Conservation (phyloP, 2,888 invertebrate genomes). For the Exephanes ischioxanthus region DNA sequence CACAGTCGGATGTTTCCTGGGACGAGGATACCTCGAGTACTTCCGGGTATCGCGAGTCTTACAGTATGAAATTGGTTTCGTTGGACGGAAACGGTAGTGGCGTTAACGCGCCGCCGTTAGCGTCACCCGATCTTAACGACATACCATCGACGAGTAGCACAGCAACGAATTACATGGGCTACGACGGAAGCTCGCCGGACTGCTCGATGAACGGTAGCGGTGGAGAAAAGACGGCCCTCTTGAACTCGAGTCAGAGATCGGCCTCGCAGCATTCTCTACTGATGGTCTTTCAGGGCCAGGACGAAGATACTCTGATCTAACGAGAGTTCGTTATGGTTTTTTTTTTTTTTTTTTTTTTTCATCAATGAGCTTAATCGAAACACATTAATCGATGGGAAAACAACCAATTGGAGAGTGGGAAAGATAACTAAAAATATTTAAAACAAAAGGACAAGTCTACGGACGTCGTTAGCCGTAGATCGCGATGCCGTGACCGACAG, state of each 20-base stretch:
- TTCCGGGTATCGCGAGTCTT: conserved; percentile 93
- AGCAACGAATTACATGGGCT: conserved; percentile 85
- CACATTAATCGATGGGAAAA: conserved; percentile 22
- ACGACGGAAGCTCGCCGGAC: conserved; percentile 87
- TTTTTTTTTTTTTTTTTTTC: not conserved
- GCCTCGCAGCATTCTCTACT: conserved; percentile 92
- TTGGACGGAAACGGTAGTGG: conserved; percentile 85
- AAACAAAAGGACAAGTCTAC: conserved; percentile 31
- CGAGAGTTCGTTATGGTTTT: conserved; percentile 41
- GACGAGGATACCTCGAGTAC: conserved; percentile 93
- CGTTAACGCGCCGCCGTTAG: conserved; percentile 86
- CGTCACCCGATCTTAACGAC: conserved; percentile 88
- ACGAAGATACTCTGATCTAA: conserved; percentile 94
- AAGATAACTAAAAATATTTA: not conserved
- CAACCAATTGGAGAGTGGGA: conserved; percentile 8
- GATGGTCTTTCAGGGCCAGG: conserved; percentile 92
- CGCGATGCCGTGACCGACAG: conserved; percentile 64
- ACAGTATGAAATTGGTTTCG: conserved; percentile 88
- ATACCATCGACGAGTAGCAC: conserved; percentile 85
- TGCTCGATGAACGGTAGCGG: conserved; percentile 89
- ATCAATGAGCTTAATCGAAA: conserved; percentile 45
- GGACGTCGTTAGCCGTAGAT: conserved; percentile 48
- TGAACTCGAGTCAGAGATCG: conserved; percentile 86
- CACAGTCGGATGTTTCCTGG: conserved; percentile 90
- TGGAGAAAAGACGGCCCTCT: conserved; percentile 87